Evolutionary conservation across 2,797 vertebrate genomes (phyloP).

Genomic region (Acrocephalus scirpaceus): DNA sequence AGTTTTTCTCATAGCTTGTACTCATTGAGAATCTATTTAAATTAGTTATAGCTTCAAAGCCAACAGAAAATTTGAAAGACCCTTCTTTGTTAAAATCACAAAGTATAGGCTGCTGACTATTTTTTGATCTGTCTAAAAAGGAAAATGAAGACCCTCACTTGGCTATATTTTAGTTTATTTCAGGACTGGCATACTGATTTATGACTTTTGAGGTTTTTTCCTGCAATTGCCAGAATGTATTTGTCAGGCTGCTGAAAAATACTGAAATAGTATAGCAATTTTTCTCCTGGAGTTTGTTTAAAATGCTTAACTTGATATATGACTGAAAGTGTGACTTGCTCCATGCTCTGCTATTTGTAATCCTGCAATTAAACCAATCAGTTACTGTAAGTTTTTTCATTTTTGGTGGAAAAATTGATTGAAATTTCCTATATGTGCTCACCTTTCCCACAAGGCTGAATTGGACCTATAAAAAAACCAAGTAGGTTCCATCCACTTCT

Average conservation of each 20-base stretch:
- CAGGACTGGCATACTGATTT: conserved; percentile 2
- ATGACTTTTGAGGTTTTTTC: background rate
- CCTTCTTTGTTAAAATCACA: background rate
- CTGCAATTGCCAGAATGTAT: background rate
- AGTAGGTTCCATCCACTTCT: background rate
- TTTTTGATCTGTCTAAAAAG: background rate
- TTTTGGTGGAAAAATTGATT: background rate
- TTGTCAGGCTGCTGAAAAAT: conserved; percentile 50
- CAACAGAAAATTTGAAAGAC: background rate
- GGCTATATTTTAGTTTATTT: conserved; percentile 10
- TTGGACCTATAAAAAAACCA: background rate
- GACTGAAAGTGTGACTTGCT: conserved; percentile 12
- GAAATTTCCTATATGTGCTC: background rate
- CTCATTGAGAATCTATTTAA: background rate
- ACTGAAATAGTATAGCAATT: background rate
- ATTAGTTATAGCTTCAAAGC: background rate
- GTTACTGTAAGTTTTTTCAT: background rate
- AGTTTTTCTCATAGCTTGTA: background rate
- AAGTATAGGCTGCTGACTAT: background rate
- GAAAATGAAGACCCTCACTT: background rate
- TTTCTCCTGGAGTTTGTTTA: conserved; percentile 46
- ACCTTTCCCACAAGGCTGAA: background rate
- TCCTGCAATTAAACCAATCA: background rate
- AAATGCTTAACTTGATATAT: conserved; percentile 35
- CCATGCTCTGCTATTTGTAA: conserved; percentile 1